These are phyloP conservation scores for Eristalinus sepulchralis DNA, from an alignment of 2,888 invertebrate genomes.

Conservation along the genomic window DNA sequence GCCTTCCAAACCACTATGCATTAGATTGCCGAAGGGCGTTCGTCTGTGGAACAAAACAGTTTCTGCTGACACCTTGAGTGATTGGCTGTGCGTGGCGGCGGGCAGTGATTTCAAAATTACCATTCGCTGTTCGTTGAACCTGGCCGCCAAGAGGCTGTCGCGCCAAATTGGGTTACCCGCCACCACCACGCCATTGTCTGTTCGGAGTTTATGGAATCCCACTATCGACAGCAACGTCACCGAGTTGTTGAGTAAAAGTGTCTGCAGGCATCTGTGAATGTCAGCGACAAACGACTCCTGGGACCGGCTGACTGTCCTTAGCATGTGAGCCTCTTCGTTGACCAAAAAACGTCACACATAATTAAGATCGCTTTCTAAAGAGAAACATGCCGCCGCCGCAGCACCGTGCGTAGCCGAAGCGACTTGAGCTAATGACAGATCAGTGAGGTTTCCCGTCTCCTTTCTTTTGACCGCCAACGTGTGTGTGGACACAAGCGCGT, in stretches of 20 bases:
- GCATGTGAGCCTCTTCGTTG: slow-evolving; percentile 50
- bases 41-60: neutral
- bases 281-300: neutral
- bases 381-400: slow-evolving; percentile 9
- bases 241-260: neutral
- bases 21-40: neutral
- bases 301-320: neutral
- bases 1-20: neutral
- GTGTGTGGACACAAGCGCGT: slow-evolving; percentile 27
- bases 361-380: slow-evolving; percentile 68
- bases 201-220: neutral
- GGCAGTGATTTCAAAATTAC: neutral
- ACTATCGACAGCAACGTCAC: neutral
- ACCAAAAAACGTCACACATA: slow-evolving; percentile 48
- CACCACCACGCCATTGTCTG: neutral
- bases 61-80: neutral
- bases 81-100: neutral
- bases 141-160: neutral
- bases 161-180: neutral
- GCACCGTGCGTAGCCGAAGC: too few relatives aligned
- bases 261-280: neutral
- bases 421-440: slow-evolving; percentile 24
- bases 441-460: neutral
- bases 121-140: neutral
- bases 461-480: slow-evolving; percentile 19